Evolutionary conservation across 2,113 vertebrate species (phyloP).

Genomic region (Poeciliopsis prolifica): DNA sequence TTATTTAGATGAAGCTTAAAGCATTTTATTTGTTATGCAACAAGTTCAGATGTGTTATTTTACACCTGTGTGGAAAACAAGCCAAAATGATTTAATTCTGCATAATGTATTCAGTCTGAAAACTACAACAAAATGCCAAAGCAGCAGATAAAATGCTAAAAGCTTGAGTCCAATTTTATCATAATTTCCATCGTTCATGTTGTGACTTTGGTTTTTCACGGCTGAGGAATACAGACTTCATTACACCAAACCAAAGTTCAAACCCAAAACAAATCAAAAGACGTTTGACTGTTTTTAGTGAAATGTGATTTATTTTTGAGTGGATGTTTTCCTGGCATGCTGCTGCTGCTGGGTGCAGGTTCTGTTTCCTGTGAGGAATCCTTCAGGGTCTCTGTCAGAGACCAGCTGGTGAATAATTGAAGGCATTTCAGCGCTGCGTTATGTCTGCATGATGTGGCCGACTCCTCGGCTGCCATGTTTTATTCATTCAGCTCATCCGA

Average conservation of each 20-base stretch:
- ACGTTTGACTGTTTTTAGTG: too few species aligned
- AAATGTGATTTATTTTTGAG: neutral
- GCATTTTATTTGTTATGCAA: too few species aligned
- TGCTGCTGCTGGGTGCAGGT: neutral
- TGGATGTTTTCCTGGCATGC: neutral
- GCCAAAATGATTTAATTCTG: too few species aligned
- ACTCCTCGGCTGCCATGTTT: conserved; percentile 39
- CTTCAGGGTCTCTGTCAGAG: conserved; percentile 17
- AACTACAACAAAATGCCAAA: too few species aligned
- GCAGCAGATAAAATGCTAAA: too few species aligned
- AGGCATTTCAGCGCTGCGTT: conserved; percentile 24
- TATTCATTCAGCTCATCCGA: conserved; percentile 44
- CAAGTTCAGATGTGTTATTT: too few species aligned
- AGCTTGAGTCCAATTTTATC: too few species aligned
- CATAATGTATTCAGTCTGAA: too few species aligned
- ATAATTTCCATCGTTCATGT: too few species aligned
- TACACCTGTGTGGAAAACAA: too few species aligned
- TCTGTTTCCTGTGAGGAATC: neutral
- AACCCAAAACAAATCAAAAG: neutral
- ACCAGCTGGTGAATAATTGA: conserved; percentile 57
- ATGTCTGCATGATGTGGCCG: conserved; percentile 18
- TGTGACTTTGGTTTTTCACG: too few species aligned
- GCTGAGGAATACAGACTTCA: neutral
- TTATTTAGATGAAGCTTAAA: too few species aligned
- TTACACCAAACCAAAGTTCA: neutral